Evolutionary conservation across 2,888 invertebrate species (phyloP), one percentile per base, ranked within the genome.

Genomic region (Aquatica leii): DNA sequence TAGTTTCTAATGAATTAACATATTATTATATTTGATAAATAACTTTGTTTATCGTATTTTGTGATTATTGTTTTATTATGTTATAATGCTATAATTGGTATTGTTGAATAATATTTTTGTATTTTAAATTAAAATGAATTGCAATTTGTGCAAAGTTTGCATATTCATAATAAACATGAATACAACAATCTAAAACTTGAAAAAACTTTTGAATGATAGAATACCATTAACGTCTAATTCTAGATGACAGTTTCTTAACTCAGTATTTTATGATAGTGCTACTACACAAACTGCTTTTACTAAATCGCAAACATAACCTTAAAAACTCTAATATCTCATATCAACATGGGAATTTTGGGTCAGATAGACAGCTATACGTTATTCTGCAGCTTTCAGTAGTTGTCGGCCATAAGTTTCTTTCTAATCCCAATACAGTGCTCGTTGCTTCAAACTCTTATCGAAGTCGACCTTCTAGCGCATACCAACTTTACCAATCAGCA

Each of bases 401-500:
- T 59, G 59, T 43, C 59, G 51, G 51, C 43, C 43, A 37, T 59
- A 59, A 60, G 49, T 54, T 60, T 54, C 49, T 40, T 40, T 50
- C 55, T 55, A 54, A 55, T 60, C 55, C 54, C 55, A 55, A 60
- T 60, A 60, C 55, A 60, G 24, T 60, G 55, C 55, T 54, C 48
- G 60, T 54, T 60, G 41, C 46, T 49, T 34, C 46, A 49, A 54
- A 55, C 54, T 60, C 60, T 59, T 59, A 59, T 59, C 59, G 52
- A 18, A 21, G 41, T 46, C 52, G 52, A 53, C 53, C 60, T 54
- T 34, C 53, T 54, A 48, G 54, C 54, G 55, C 12, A 60, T 49
- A 55, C 54, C 54, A 60, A 60, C 55, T 60, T 60, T 59, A 40
- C 49, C 55, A 60, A 60, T 60, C 60, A 60, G 66, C 69, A 69